phyloP scores from a whole-genome alignment of 2,113 vertebrate genomes.

The Grus americana region DNA sequence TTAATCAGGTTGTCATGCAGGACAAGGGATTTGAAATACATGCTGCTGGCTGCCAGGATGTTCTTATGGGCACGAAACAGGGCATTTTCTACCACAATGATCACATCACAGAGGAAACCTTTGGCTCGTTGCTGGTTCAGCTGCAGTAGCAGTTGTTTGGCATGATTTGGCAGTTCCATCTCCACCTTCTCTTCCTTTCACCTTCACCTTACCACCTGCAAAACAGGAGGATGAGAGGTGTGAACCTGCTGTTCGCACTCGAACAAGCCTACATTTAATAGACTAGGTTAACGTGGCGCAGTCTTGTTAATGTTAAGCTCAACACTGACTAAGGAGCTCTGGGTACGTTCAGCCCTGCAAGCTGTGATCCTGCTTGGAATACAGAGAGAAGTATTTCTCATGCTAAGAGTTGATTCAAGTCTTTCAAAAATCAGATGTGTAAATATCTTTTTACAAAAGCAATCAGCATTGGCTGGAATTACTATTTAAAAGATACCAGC shows the following conservation, averaged over 20 bases:
- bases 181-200: conserved; percentile 87
- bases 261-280: neutral
- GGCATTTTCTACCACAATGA: conserved; percentile 98
- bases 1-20: conserved; percentile 99
- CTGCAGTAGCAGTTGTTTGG: conserved; percentile 98
- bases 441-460: neutral
- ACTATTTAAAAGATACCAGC: neutral
- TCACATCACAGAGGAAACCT: conserved; percentile 98
- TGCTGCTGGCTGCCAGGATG: conserved; percentile 96
- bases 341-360: neutral
- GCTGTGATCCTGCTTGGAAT: neutral
- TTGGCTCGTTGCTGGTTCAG: conserved; percentile 99
- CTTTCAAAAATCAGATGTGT: neutral
- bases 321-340: conserved; percentile 16
- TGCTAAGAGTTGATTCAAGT: neutral
- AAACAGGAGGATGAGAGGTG: conserved; percentile 52
- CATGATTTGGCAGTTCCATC: conserved; percentile 99
- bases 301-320: neutral
- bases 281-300: neutral
- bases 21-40: conserved; percentile 98
- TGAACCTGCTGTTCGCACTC: neutral
- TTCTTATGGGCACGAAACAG: conserved; percentile 98
- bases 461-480: fast-evolving
- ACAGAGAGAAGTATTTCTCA: neutral
- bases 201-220: conserved; percentile 86